Percentiles rank a stretch among this genome's conserved stretches.
Evolutionary conservation across 2,888 invertebrate species (phyloP).

Genomic region (Anorthoa munda): DNA sequence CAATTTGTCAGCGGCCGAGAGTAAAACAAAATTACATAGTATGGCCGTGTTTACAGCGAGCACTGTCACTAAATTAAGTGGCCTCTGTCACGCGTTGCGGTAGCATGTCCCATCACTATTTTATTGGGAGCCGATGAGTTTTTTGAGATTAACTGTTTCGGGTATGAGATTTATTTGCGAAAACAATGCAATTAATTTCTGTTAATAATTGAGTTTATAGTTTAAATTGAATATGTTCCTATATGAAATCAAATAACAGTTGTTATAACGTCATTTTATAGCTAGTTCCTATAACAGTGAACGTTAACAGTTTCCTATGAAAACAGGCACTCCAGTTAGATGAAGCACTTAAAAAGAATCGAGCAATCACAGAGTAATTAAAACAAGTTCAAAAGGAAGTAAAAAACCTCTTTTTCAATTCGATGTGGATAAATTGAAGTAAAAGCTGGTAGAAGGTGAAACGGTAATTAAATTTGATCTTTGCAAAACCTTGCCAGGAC

Average conservation of each 20-base stretch:
- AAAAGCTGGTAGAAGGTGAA: conserved; percentile 49
- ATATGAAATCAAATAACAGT: background rate
- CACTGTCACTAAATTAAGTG: conserved; percentile 72
- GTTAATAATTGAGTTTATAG: conserved; percentile 14
- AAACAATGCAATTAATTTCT: conserved; percentile 44
- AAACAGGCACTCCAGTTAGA: conserved; percentile 32
- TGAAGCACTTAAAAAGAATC: conserved; percentile 53
- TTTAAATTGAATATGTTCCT: conserved; percentile 31
- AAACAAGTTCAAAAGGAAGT: conserved; percentile 52
- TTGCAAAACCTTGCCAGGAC: conserved; percentile 45
- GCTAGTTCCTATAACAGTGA: background rate
- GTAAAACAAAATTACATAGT: conserved; percentile 79
- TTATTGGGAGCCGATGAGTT: conserved; percentile 56
- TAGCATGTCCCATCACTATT: conserved; percentile 63
- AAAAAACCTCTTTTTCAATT: conserved; percentile 46
- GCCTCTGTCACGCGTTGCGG: conserved; percentile 65
- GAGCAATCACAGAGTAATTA: conserved; percentile 58
- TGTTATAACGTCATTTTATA: background rate
- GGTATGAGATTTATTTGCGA: conserved; percentile 46
- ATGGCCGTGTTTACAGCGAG: conserved; percentile 66
- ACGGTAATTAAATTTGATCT: conserved; percentile 65
- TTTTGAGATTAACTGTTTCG: conserved; percentile 56
- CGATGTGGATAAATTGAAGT: conserved; percentile 56
- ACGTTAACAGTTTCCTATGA: conserved; percentile 6
- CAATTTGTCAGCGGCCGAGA: conserved; percentile 80